These are phyloP conservation scores for Neoitamus cyanurus DNA, from an alignment of 2,888 invertebrate genomes.

Conservation along the genomic window DNA sequence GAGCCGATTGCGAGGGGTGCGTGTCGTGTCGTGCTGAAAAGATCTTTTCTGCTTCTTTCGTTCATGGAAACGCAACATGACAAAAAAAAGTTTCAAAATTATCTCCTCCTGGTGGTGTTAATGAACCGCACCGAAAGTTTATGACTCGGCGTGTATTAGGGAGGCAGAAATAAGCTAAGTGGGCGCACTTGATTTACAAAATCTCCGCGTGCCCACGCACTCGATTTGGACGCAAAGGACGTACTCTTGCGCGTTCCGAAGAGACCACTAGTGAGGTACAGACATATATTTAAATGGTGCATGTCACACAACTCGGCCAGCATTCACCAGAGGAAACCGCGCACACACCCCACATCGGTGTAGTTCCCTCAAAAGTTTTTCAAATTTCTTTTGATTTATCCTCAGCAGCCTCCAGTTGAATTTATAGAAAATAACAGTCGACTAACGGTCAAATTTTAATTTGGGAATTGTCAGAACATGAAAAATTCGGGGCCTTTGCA, in stretches of 20 bases:
- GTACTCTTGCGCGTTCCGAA: background rate
- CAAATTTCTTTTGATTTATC: background rate
- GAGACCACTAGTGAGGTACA: background rate
- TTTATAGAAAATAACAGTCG: background rate
- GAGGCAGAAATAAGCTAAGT: conserved; percentile 18
- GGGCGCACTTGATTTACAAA: conserved; percentile 23
- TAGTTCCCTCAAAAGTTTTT: background rate
- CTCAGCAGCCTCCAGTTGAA: background rate
- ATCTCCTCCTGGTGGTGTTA: background rate
- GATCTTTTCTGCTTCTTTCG: background rate
- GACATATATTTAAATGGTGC: background rate
- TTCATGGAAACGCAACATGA: too few relatives aligned
- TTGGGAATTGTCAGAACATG: background rate
- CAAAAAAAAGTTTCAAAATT: background rate
- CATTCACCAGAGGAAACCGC: background rate
- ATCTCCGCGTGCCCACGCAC: background rate
- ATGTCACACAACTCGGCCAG: background rate
- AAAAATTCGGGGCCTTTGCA: background rate
- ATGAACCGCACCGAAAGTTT: conserved; percentile 18
- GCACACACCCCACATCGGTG: background rate
- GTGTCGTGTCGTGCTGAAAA: background rate
- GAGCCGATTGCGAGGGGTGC: background rate
- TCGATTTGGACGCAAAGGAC: background rate
- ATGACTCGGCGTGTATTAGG: background rate
- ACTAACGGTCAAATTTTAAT: background rate